phyloP scores from a whole-genome alignment of 2,113 vertebrate species.

The Hylia prasina region DNA sequence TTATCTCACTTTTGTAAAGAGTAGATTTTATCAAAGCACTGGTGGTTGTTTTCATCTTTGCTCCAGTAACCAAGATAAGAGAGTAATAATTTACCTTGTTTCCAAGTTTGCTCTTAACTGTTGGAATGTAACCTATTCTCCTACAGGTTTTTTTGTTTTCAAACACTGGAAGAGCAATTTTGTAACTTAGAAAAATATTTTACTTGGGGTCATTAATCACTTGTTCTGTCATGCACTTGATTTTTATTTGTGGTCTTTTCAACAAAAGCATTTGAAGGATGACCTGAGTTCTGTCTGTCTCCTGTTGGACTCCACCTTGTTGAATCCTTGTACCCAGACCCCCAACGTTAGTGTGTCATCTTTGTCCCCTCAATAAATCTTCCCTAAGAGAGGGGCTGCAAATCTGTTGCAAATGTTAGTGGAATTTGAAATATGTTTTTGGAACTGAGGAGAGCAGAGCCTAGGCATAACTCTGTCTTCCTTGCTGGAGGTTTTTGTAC shows the following conservation, averaged over 20 bases:
- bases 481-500: background rate
- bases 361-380: slow-evolving; percentile 7
- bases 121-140: slow-evolving; percentile 34
- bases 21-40: slow-evolving; percentile 22
- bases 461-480: background rate
- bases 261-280: slow-evolving; percentile 26
- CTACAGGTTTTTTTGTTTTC: slow-evolving; percentile 20
- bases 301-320: background rate
- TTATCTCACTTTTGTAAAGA: slow-evolving; percentile 29
- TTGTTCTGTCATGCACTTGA: slow-evolving; percentile 21
- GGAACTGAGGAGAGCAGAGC: background rate
- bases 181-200: slow-evolving; percentile 24
- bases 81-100: slow-evolving; percentile 43
- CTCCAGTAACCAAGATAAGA: slow-evolving; percentile 28
- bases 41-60: slow-evolving; percentile 12
- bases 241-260: slow-evolving; percentile 39
- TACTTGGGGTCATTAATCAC: slow-evolving; percentile 18
- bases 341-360: background rate
- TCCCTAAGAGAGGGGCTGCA: background rate
- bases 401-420: background rate
- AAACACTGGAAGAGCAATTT: slow-evolving; percentile 31
- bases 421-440: slow-evolving; percentile 16
- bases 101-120: background rate
- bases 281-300: background rate
- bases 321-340: background rate